Conservation (phyloP, 2,113 vertebrate species). For the Gavialis gangeticus region DNA sequence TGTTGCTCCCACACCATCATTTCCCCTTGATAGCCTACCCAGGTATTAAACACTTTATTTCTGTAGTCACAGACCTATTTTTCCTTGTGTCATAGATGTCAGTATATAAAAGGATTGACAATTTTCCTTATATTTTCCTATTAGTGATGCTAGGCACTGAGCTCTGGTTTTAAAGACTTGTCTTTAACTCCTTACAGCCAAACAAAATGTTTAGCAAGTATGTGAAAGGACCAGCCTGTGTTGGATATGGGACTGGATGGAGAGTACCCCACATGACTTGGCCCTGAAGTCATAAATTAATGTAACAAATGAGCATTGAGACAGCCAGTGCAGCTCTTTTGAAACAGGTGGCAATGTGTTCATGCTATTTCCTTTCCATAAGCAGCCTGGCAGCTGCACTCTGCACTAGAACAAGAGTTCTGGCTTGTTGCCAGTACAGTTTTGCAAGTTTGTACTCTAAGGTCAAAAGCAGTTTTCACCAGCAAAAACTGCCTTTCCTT, state of each 20-base stretch:
- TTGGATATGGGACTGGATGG: neutral
- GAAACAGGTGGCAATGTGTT: slow-evolving; percentile 39
- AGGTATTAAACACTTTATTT: neutral
- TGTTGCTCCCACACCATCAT: too few relatives aligned
- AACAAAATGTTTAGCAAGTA: neutral
- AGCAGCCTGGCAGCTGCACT: slow-evolving; percentile 52
- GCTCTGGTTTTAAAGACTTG: slow-evolving; percentile 19
- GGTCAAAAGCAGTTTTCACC: neutral
- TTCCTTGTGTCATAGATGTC: neutral
- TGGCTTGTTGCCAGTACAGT: slow-evolving; percentile 47
- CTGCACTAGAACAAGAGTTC: neutral
- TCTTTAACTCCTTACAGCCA: slow-evolving; percentile 10
- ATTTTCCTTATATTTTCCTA: neutral
- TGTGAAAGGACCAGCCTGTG: neutral
- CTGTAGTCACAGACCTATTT: neutral
- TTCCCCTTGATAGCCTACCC: too few relatives aligned
- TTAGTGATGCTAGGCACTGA: neutral
- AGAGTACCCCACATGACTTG: slow-evolving; percentile 29
- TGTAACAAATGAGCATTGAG: neutral
- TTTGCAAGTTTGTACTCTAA: slow-evolving; percentile 2
- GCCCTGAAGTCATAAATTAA: slow-evolving; percentile 47
- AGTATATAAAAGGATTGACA: neutral
- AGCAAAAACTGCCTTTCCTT: neutral
- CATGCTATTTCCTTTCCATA: slow-evolving; percentile 58
- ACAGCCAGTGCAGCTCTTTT: neutral